Base-by-base conservation (phyloP, 2,888 invertebrate genomes). In the Heliconius ethilla region DNA sequence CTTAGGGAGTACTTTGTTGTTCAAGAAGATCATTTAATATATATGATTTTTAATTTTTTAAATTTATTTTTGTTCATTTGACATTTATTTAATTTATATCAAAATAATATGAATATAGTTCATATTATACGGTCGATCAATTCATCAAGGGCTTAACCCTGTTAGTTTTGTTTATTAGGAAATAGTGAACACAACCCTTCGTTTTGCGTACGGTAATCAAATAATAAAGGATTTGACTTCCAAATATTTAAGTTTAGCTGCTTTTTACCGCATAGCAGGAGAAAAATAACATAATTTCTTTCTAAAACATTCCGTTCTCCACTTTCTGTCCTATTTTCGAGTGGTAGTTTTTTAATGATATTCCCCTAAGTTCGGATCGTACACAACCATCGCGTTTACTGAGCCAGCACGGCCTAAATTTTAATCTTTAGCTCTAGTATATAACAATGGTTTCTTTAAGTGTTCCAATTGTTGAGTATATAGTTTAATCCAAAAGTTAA, bases 111-210 rank as follows among this genome's bases (percentile, higher is more conserved):
- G 37, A 82, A 82, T 84, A 83, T n/a, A 63, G 65, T 78, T 37
- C 18, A 72, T 3, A 75, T 76, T 84, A 81, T 69, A 55, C 63
- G 74, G 62, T 63, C 83, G 82, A 84, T 75, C 55, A 82, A 83
- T 84, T 80, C 78, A 75, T 81, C 82, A 81, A 83, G 87, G 90
- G 90, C 85, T 83, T 83, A 76, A 82, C 87, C 89, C 91, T 89
- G 82, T 83, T 80, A 72, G 83, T 85, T 88, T 87, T 86, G 87
- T 84, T 90, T 89, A 94, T 92, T 89, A 93, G 94, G 94, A 94
- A 94, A 94, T 94, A 94, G 94, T 93, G 91, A 89, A 90, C 91
- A 88, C 85, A 79, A 63, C 90, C 92, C 91, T 90, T 91, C 82
- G 83, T 83, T 83, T 85, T 87, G 85, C 87, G 88, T 87, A 86